These are phyloP conservation scores for Oscheius myriophilus DNA, from an alignment of 2,888 invertebrate species.

Conservation along the genomic window DNA sequence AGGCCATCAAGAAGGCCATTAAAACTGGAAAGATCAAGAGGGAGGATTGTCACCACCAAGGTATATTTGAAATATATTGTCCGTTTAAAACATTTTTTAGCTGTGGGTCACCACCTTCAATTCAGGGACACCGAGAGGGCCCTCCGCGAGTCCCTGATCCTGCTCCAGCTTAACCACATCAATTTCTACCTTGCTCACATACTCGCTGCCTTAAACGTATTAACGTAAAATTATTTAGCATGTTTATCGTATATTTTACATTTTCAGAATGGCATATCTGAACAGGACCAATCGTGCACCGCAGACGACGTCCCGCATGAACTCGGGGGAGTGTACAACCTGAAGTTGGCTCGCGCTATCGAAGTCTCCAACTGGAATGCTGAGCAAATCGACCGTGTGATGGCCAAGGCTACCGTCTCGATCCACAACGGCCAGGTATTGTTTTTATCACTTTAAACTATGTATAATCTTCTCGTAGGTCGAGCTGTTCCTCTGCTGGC, in stretches of 20 bases:
- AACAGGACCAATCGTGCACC: conserved; percentile 31
- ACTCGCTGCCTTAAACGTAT: conserved; percentile 77
- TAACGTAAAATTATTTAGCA: conserved; percentile 33
- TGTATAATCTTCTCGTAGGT: conserved; percentile 75
- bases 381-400: conserved; percentile 79
- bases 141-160: conserved; percentile 72
- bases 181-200: conserved; percentile 85
- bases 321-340: conserved; percentile 75
- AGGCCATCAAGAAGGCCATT: conserved; percentile 80
- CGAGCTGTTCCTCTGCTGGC: conserved; percentile 83
- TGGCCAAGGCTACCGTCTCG: conserved; percentile 52
- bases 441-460: neutral
- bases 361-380: conserved; percentile 86
- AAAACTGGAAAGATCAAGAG: conserved; percentile 79
- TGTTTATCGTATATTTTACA: too few species aligned
- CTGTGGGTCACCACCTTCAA: conserved; percentile 15
- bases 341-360: conserved; percentile 81
- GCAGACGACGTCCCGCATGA: conserved; percentile 64
- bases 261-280: conserved; percentile 39
- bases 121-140: conserved; percentile 37
- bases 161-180: conserved; percentile 82
- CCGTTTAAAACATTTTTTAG: too few species aligned
- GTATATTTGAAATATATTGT: conserved; percentile 71
- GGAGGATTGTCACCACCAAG: conserved; percentile 84
- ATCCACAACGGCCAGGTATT: conserved; percentile 75